Evolutionary conservation across 2,888 invertebrate species (phyloP).

Genomic region (Odontocerum albicorne): DNA sequence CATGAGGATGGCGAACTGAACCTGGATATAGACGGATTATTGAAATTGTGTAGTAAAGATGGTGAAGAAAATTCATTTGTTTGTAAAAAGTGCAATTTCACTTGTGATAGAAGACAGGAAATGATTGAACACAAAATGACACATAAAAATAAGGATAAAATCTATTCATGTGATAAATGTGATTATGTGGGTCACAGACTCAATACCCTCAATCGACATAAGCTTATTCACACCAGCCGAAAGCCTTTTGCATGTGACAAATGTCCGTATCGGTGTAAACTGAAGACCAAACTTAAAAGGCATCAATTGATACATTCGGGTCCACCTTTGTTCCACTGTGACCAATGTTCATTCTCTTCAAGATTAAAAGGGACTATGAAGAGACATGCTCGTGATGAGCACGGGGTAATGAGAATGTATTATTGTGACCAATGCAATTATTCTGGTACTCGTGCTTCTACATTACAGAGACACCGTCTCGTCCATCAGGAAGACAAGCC

Average conservation of each 20-base stretch:
- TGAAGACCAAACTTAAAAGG: constrained; percentile 13
- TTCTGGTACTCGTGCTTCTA: constrained; percentile 9
- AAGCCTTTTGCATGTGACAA: constrained; percentile 16
- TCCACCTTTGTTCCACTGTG: background rate
- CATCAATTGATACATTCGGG: constrained; percentile 14
- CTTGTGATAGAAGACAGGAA: background rate
- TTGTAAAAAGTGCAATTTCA: constrained; percentile 14
- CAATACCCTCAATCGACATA: constrained; percentile 17
- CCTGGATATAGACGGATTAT: constrained; percentile 9
- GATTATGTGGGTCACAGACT: constrained; percentile 15
- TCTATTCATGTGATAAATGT: constrained; percentile 22
- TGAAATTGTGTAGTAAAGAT: constrained; percentile 5
- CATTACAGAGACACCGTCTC: constrained; percentile 10
- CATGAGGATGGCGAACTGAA: constrained; percentile 11
- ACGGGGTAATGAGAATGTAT: background rate
- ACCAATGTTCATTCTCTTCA: constrained; percentile 10
- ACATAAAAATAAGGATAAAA: constrained; percentile 2
- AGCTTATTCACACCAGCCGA: constrained; percentile 15
- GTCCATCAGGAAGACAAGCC: constrained; percentile 20
- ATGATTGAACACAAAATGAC: constrained; percentile 9
- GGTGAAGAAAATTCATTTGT: background rate
- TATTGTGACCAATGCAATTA: constrained; percentile 18
- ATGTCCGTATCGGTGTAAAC: constrained; percentile 19
- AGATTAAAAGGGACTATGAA: constrained; percentile 13
- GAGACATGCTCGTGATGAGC: constrained; percentile 9